These are phyloP conservation scores for Clarias laeviceps DNA, from an alignment of 2,797 vertebrate species.

Conservation along the genomic window DNA sequence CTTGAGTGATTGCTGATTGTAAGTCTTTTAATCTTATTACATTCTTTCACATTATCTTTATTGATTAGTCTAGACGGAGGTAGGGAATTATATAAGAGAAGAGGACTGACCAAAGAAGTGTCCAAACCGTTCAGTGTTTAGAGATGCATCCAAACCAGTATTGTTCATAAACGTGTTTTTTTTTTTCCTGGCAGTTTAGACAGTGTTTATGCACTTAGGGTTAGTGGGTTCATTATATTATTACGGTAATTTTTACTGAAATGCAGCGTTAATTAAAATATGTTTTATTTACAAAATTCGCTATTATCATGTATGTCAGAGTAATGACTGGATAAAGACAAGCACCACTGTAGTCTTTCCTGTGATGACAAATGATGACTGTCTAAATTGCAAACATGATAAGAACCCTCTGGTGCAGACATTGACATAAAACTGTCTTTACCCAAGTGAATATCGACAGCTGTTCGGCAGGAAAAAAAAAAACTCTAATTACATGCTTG, in stretches of 20 bases:
- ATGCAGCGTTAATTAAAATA: background rate
- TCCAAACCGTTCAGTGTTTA: background rate
- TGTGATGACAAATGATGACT: background rate
- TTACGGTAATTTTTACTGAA: background rate
- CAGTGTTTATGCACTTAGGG: background rate
- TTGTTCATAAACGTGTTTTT: background rate
- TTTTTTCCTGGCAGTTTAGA: background rate
- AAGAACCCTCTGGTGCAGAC: background rate
- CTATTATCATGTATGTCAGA: background rate
- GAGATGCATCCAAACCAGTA: background rate
- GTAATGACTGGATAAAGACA: background rate
- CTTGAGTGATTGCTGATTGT: conserved; percentile 30
- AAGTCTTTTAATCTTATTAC: conserved; percentile 45
- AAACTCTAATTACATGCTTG: background rate
- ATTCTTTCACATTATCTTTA: conserved; percentile 25
- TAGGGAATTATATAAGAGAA: background rate
- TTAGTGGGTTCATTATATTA: background rate
- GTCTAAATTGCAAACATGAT: background rate
- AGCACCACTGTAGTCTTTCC: background rate
- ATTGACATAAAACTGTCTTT: background rate
- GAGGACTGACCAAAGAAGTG: background rate
- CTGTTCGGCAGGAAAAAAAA: background rate
- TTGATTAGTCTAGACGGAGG: conserved; percentile 40
- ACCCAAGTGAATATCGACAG: background rate
- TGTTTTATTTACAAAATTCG: background rate